These are phyloP conservation scores for Magallana angulata DNA, from an alignment of 1,140 invertebrate species.

Conservation along the genomic window DNA sequence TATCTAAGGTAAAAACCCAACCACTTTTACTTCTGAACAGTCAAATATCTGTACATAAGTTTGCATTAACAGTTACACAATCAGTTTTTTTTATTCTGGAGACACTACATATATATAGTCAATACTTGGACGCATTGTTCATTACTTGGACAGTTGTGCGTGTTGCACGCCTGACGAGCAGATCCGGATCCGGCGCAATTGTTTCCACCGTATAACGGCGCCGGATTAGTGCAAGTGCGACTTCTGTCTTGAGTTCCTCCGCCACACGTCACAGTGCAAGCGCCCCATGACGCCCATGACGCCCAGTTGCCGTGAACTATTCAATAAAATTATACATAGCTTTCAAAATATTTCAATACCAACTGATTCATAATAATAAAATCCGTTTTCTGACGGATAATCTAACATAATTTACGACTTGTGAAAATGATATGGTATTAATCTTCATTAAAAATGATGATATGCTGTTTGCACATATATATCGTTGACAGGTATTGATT, in stretches of 20 bases:
- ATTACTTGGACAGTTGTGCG: neutral
- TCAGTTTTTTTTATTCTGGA: no score
- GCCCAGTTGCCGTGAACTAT: conserved; percentile 1
- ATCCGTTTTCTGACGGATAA: neutral
- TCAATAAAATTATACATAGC: neutral
- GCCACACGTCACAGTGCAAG: neutral
- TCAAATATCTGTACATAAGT: no score
- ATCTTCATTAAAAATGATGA: no score
- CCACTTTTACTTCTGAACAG: no score
- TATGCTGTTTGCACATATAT: no score
- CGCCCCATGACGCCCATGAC: neutral
- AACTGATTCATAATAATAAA: neutral
- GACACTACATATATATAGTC: no score
- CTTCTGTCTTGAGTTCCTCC: neutral
- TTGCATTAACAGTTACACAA: no score
- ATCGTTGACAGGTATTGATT: no score
- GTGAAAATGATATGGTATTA: no score
- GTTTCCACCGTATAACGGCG: neutral
- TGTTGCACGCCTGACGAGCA: neutral
- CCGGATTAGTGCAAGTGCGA: neutral
- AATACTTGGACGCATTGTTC: no score
- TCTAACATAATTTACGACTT: no score
- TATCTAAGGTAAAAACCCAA: no score
- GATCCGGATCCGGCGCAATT: neutral
- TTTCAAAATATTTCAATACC: neutral